Conservation (phyloP, 2,888 invertebrate species). For the Brachypterus glaber region DNA sequence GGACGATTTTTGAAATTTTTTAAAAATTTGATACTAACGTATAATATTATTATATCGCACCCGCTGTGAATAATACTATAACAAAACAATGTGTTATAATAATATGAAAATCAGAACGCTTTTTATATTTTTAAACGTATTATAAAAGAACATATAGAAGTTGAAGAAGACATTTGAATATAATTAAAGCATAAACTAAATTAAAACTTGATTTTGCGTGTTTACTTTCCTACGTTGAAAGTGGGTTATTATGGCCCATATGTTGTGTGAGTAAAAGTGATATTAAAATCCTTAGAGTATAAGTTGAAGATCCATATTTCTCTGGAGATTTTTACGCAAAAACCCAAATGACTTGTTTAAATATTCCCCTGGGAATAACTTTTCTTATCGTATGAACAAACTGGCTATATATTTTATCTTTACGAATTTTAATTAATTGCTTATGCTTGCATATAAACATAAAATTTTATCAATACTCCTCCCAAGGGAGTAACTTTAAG, state of each 20-base stretch:
- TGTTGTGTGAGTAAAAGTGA: constrained; percentile 22
- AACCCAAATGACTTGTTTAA: constrained; percentile 39
- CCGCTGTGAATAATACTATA: no score
- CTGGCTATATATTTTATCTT: constrained; percentile 23
- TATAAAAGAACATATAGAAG: no score
- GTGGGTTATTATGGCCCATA: constrained; percentile 9
- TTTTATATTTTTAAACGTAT: no score
- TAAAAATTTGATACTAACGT: no score
- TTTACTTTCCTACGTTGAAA: constrained; percentile 5
- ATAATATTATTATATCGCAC: no score
- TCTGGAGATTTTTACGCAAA: constrained; percentile 32
- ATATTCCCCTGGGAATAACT: constrained; percentile 38
- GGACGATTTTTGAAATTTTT: no score
- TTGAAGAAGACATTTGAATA: no score
- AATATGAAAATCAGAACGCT: no score
- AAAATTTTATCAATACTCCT: constrained; percentile 36
- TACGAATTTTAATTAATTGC: constrained; percentile 33
- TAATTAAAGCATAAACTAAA: no score
- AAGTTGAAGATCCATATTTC: constrained; percentile 29
- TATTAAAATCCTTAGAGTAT: constrained; percentile 35
- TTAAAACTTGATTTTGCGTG: no score
- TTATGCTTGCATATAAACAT: constrained; percentile 34
- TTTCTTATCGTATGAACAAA: constrained; percentile 33
- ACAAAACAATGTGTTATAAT: no score
- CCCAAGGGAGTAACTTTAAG: no score